Conservation (phyloP, 2,113 vertebrate species). For the Pseudopodoces humilis region DNA sequence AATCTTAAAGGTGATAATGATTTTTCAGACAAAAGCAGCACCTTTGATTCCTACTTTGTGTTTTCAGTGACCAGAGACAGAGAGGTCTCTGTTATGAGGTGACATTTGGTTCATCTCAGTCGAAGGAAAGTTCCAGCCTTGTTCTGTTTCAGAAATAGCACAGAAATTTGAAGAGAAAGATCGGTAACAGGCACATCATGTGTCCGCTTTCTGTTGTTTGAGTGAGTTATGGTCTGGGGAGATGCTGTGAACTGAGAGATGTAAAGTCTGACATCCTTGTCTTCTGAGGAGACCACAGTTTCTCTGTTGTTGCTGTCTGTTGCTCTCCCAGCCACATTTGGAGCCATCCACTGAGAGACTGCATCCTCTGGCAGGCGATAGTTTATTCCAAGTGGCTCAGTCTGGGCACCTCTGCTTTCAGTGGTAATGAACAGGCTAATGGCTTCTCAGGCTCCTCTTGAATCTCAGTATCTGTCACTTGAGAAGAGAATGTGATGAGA, state of each 20-base stretch:
- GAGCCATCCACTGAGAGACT: background rate
- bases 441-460: background rate
- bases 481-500: background rate
- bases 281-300: background rate
- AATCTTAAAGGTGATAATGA: slow-evolving; percentile 15
- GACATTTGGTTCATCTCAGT: background rate
- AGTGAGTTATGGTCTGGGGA: background rate
- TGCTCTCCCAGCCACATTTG: background rate
- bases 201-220: background rate
- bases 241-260: background rate
- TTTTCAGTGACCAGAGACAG: background rate
- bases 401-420: background rate
- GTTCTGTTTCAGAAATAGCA: background rate
- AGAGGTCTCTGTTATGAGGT: background rate
- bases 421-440: background rate
- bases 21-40: background rate
- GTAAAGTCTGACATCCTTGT: background rate
- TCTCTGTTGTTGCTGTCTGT: background rate
- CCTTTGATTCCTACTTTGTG: background rate
- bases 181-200: background rate
- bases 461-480: background rate
- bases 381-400: background rate
- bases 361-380: background rate
- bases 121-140: background rate
- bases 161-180: background rate